Evolutionary conservation across 2,888 invertebrate genomes (phyloP).

Genomic region (Lamellibrachia columna): DNA sequence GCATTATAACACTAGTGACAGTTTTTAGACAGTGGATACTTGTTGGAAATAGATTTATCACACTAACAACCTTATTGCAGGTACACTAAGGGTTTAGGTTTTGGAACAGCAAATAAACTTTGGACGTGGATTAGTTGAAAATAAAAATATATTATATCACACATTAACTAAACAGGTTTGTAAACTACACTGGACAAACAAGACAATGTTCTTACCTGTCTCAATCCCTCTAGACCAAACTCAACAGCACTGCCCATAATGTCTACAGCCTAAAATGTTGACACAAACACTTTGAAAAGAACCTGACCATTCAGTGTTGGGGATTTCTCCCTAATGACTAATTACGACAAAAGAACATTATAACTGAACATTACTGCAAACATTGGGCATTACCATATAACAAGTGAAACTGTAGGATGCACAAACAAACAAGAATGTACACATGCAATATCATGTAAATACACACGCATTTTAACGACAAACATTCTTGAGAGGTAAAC

Average conservation of each 20-base stretch:
- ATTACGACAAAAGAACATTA: background rate
- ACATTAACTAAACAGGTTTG: background rate
- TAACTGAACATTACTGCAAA: too few species aligned
- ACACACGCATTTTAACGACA: background rate
- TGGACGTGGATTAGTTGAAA: background rate
- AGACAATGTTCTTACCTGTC: constrained; percentile 46
- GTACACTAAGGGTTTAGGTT: background rate
- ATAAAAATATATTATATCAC: background rate
- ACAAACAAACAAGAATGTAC: too few species aligned
- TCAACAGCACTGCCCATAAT: constrained; percentile 59
- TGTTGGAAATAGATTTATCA: background rate
- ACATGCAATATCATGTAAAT: background rate
- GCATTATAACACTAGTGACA: background rate
- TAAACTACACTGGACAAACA: background rate
- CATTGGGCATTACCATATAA: background rate
- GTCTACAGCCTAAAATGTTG: constrained; percentile 56
- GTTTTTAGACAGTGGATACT: background rate
- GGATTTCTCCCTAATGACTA: background rate
- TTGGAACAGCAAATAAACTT: background rate
- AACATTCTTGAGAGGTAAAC: too few species aligned
- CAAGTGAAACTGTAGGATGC: background rate
- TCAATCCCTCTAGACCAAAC: constrained; percentile 62
- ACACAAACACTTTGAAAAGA: constrained; percentile 7
- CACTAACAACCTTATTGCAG: background rate
- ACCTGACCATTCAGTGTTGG: background rate